Evolutionary conservation across 2,888 invertebrate genomes (phyloP).

Genomic region (Sicus ferrugineus): DNA sequence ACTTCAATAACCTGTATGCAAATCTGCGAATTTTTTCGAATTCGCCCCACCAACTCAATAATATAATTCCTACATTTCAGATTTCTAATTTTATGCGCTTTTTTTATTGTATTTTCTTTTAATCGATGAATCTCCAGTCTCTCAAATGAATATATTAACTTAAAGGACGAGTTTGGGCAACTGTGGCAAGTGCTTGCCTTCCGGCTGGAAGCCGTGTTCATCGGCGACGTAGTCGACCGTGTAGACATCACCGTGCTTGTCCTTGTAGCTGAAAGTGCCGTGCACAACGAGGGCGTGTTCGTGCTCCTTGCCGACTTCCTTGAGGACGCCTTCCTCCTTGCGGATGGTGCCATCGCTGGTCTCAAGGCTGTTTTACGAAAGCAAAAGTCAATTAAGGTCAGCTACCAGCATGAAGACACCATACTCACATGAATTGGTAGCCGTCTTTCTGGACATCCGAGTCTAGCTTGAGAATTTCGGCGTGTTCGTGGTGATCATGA

Average conservation of each 20-base stretch:
- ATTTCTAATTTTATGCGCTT: no score
- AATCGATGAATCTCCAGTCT: not conserved
- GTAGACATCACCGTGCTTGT: conserved; percentile 66
- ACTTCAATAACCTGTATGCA: no score
- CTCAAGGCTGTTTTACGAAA: conserved; percentile 69
- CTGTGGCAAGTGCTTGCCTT: conserved; percentile 53
- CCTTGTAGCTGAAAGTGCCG: conserved; percentile 52
- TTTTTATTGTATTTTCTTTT: not conserved
- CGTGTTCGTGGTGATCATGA: conserved; percentile 40
- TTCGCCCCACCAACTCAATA: no score
- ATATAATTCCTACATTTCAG: no score
- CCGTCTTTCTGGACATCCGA: conserved; percentile 69
- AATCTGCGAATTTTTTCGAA: no score
- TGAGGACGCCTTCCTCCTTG: conserved; percentile 33
- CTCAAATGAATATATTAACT: not conserved
- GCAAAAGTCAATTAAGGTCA: not conserved
- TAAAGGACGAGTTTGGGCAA: not conserved
- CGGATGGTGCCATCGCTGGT: conserved; percentile 48
- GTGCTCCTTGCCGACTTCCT: conserved; percentile 38
- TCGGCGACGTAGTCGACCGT: conserved; percentile 59
- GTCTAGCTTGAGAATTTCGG: conserved; percentile 53
- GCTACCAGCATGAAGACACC: not conserved
- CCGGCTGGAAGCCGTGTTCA: conserved; percentile 57
- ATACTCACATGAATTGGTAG: conserved; percentile 69
- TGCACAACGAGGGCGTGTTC: conserved; percentile 44